These are phyloP conservation scores for Metopolophium dirhodum DNA, from an alignment of 1,140 invertebrate species.

Conservation along the genomic window DNA sequence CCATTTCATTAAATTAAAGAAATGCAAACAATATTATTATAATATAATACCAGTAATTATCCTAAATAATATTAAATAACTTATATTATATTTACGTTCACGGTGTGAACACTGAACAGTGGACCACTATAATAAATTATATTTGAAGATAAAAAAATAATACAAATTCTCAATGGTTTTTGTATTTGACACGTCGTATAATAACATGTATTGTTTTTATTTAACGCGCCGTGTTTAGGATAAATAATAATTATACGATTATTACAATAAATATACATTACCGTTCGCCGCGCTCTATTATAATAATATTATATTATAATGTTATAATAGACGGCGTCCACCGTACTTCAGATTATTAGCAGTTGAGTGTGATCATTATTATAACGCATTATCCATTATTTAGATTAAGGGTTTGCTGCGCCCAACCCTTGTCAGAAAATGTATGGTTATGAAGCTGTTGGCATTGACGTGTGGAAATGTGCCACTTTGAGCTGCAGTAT, in stretches of 20 bases:
- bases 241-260: not conserved
- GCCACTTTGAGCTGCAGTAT: not conserved
- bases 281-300: not conserved
- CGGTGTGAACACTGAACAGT: not conserved
- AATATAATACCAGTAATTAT: not conserved
- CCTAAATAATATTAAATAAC: not conserved
- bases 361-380: not conserved
- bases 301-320: not conserved
- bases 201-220: not conserved
- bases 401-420: not conserved
- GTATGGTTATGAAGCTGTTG: conserved; percentile 14
- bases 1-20: too few species aligned
- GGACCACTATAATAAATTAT: not conserved
- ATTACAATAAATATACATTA: not conserved
- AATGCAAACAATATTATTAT: too few species aligned
- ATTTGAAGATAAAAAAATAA: not conserved
- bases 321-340: not conserved
- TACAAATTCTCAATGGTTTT: not conserved
- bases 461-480: conserved; percentile 33
- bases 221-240: not conserved
- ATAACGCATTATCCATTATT: not conserved
- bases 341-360: not conserved
- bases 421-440: conserved; percentile 20
- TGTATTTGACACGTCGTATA: not conserved
- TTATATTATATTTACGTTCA: not conserved